Evolutionary conservation across 2,888 invertebrate species (phyloP).

Genomic region (Nephrotoma flavescens): DNA sequence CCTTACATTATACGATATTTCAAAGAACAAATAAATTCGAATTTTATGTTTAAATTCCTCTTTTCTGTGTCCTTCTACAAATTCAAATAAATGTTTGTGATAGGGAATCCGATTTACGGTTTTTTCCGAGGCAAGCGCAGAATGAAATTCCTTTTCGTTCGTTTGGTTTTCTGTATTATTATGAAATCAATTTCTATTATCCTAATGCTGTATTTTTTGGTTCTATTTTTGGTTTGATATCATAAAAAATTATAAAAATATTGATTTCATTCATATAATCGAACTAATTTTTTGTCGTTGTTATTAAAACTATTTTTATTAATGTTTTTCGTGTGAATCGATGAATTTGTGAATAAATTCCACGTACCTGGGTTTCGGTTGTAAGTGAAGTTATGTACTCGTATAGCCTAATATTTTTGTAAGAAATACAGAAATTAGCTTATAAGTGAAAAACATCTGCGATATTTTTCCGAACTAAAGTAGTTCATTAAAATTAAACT

Average conservation of each 20-base stretch:
- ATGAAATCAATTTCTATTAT: background rate
- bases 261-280: background rate
- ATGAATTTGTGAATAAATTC: background rate
- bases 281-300: background rate
- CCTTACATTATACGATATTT: no score
- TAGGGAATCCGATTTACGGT: background rate
- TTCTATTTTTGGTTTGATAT: background rate
- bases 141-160: background rate
- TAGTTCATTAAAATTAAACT: no score
- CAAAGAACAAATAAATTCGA: no score
- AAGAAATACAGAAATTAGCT: no score
- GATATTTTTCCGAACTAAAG: no score
- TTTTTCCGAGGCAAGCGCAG: background rate
- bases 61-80: background rate
- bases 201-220: background rate
- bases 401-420: no score
- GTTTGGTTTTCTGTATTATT: background rate
- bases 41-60: no score
- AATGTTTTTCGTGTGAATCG: background rate
- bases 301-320: background rate
- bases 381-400: background rate
- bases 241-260: background rate
- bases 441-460: no score
- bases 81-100: background rate
- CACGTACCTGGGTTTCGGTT: background rate